phyloP scores from a whole-genome alignment of 64 coral and sea anemone genomes.

The Actinia tenebrosa region DNA sequence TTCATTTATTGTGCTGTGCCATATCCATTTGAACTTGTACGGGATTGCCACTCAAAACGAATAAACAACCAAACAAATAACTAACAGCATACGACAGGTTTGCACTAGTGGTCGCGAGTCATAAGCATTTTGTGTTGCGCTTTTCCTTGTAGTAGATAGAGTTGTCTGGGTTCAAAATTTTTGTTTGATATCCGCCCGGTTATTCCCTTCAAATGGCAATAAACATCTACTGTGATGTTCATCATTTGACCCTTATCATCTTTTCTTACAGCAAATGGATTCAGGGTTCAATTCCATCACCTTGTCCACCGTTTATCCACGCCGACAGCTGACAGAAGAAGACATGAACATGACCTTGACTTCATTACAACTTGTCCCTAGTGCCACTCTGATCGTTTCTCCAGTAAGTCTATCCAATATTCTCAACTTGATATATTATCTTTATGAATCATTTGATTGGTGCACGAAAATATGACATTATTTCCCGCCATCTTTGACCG shows the following conservation, averaged over 20 bases:
- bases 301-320: slow-evolving; percentile 78
- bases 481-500: neutral
- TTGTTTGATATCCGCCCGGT: too few species aligned
- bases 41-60: too few species aligned
- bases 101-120: too few species aligned
- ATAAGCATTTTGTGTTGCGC: too few species aligned
- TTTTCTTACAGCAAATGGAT: slow-evolving; percentile 52
- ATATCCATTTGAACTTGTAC: neutral
- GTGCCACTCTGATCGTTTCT: slow-evolving; percentile 75
- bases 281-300: slow-evolving; percentile 33
- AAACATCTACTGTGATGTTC: too few species aligned
- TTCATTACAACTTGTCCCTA: slow-evolving; percentile 78
- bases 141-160: too few species aligned
- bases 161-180: too few species aligned
- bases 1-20: neutral
- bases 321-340: slow-evolving; percentile 70
- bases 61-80: too few species aligned
- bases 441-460: neutral
- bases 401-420: slow-evolving; percentile 50
- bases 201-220: too few species aligned
- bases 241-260: neutral
- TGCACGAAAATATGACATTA: neutral
- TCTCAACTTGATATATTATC: neutral
- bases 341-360: slow-evolving; percentile 64
- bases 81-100: too few species aligned